phyloP scores from a whole-genome alignment of 2,797 vertebrate genomes.

The Pseudochromis fuscus region DNA sequence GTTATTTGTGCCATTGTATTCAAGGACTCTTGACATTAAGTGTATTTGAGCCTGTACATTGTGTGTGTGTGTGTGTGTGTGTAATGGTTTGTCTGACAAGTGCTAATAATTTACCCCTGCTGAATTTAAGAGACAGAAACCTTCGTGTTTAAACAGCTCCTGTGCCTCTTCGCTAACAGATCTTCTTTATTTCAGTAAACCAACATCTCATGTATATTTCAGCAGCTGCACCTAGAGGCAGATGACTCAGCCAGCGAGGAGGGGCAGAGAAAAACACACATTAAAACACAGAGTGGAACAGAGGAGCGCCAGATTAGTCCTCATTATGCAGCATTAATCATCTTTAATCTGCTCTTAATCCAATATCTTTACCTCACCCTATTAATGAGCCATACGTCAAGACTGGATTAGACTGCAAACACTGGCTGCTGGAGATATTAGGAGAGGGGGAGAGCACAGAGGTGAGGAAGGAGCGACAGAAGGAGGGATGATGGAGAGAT shows the following conservation, averaged over 20 bases:
- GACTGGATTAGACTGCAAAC: slow-evolving; percentile 70
- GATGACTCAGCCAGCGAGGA: slow-evolving; percentile 59
- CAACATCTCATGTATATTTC: slow-evolving; percentile 78
- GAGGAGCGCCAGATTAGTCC: slow-evolving; percentile 66
- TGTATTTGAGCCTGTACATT: slow-evolving; percentile 3
- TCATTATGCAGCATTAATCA: slow-evolving; percentile 80
- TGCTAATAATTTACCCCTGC: slow-evolving; percentile 49
- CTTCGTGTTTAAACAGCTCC: slow-evolving; percentile 55
- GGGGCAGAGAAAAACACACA: slow-evolving; percentile 62
- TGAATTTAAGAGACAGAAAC: slow-evolving; percentile 51
- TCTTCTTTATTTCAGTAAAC: slow-evolving; percentile 64
- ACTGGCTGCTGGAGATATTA: slow-evolving; percentile 39
- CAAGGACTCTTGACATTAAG: slow-evolving; percentile 22
- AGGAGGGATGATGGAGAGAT: background rate
- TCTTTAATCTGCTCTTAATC: slow-evolving; percentile 82
- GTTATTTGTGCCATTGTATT: slow-evolving; percentile 21
- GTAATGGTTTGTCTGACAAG: slow-evolving; percentile 40
- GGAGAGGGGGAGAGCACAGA: background rate
- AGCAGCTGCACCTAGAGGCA: slow-evolving; percentile 67
- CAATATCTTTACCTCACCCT: slow-evolving; percentile 76
- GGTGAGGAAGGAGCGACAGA: slow-evolving; percentile 19
- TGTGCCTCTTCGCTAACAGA: slow-evolving; percentile 29
- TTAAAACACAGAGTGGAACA: slow-evolving; percentile 63
- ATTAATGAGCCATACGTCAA: slow-evolving; percentile 70
- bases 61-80: slow-evolving; percentile 13